Conservation (phyloP, 37 sponge, comb jelly and placozoan genomes). For the Ianthella basta region DNA sequence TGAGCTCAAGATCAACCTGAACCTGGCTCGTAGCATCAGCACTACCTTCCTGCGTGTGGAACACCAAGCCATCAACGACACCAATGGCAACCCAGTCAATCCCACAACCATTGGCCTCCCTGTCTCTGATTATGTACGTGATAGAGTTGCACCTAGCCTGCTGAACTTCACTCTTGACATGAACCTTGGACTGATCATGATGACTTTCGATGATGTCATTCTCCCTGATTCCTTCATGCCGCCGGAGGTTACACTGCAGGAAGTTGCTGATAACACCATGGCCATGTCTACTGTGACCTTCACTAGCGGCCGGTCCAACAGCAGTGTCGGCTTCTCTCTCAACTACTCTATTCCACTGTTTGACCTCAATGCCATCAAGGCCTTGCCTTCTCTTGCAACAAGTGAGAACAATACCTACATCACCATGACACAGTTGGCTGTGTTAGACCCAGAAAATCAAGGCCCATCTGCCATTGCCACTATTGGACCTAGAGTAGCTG, state of each 20-base stretch:
- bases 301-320: conserved; percentile 55
- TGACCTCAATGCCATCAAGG: conserved; percentile 83
- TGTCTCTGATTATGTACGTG: conserved; percentile 33
- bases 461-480: conserved; percentile 24
- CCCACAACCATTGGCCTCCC: conserved; percentile 54
- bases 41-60: conserved; percentile 63
- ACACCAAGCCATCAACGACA: conserved; percentile 72
- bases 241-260: conserved; percentile 53
- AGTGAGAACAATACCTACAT: conserved; percentile 70
- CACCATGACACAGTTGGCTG: conserved; percentile 46
- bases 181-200: conserved; percentile 66
- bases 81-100: conserved; percentile 71
- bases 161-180: conserved; percentile 78
- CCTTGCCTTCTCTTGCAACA: conserved; percentile 67
- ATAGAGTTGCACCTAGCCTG: conserved; percentile 64
- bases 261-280: conserved; percentile 15
- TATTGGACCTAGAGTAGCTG: conserved; percentile 33
- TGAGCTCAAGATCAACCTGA: conserved; percentile 64
- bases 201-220: conserved; percentile 89
- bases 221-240: conserved; percentile 69
- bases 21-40: conserved; percentile 34
- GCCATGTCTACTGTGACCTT: conserved; percentile 21
- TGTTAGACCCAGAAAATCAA: conserved; percentile 63
- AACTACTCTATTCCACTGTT: conserved; percentile 57
- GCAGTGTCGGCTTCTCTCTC: conserved; percentile 65